Evolutionary conservation across 2,113 vertebrate genomes (phyloP), one percentile per base, ranked within the genome.

Genomic region (Peromyscus polionotus): DNA sequence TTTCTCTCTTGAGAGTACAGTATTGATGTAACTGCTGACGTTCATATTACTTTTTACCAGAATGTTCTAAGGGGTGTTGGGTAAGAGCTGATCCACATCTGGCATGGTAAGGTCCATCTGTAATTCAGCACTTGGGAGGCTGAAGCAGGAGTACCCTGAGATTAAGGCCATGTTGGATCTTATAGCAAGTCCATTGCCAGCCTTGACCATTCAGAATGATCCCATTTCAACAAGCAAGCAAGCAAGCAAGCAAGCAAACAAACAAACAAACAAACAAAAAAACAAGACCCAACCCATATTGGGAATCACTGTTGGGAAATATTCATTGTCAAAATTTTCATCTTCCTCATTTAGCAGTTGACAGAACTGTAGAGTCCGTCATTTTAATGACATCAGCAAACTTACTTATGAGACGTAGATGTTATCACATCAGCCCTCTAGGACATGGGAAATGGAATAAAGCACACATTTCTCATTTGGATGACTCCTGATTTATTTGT

Each of bases 371-470:
- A 79, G 42, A 48, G 16, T 3, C 28, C 39, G 33, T 17, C 73
- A 57, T 80, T 84, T 96, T 92, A 92, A 72, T 88, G 70, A 26
- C 11, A 2, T 84, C 72, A 80, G 3, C 63, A 96, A 87, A 77
- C 42, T 94, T 63, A 61, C 16, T 31, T 70, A 54, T 63, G 79
- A 48, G 59, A 63, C 4, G 61, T 39, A 22, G 65, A 73, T 87
- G 24, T 77, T 42, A 92, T 85, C n/a, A 76, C 2, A 36, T 31
- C 59, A 59, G 19, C 48, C 12, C 7, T 94, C 48, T 7, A 85
- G 79, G 42, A 33, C 22, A 81, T 33, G 70, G 26, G 0, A 95
- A 95, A 73, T 31, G 68, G 48, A 92, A 90, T 93, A 63, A 92
- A 95, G 81, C 12, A 48, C 5, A 73, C 63, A 81, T 61, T 61